These are phyloP conservation scores for Rhodeus uyekii DNA, from an alignment of 2,797 vertebrate genomes.

Conservation along the genomic window DNA sequence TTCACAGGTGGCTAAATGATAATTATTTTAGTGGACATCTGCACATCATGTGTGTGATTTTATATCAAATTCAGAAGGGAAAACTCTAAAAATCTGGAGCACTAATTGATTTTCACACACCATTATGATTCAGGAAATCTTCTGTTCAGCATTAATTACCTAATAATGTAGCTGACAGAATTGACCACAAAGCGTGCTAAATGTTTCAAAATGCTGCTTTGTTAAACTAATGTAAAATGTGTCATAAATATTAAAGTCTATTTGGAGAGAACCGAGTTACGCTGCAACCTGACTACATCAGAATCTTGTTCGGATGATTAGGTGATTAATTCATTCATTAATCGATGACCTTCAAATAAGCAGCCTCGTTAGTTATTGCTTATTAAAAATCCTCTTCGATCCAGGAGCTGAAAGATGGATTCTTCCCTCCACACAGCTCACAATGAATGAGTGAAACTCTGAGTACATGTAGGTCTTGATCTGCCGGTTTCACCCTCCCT, in stretches of 20 bases:
- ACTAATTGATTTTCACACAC: constrained; percentile 24
- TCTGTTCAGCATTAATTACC: constrained; percentile 17
- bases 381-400: constrained; percentile 21
- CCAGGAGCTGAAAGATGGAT: constrained; percentile 2
- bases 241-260: neutral
- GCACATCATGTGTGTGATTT: neutral
- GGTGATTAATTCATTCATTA: constrained; percentile 7
- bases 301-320: neutral
- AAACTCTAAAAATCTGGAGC: neutral
- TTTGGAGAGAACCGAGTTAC: neutral
- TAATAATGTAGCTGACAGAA: neutral
- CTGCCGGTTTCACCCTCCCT: neutral
- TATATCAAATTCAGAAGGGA: neutral
- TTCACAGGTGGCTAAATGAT: neutral
- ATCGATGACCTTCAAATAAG: constrained; percentile 24
- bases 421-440: neutral
- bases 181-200: neutral
- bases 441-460: constrained; percentile 1
- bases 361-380: constrained; percentile 17
- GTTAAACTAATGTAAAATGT: neutral
- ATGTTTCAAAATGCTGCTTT: neutral
- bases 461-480: constrained; percentile 25
- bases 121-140: constrained; percentile 11
- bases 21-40: neutral
- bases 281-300: neutral